These are phyloP conservation scores for Semnornis frantzii DNA, from an alignment of 2,113 vertebrate species.

Conservation along the genomic window DNA sequence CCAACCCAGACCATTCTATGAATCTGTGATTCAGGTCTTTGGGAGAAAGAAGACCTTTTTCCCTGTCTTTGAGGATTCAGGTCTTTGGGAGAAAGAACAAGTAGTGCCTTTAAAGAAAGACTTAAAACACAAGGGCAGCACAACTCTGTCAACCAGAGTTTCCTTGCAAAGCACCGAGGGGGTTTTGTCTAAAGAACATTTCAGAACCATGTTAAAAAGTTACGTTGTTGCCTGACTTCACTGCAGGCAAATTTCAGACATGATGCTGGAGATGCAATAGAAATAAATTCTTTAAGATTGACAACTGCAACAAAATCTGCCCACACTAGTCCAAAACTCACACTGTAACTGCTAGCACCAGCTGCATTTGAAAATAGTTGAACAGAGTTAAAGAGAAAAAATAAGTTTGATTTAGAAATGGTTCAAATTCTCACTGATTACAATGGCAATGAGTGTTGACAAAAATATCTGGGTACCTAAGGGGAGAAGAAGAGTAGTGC, in stretches of 20 bases:
- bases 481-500: background rate
- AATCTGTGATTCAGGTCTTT: background rate
- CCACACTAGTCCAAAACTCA: background rate
- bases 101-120: background rate
- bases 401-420: background rate
- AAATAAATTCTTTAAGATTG: background rate
- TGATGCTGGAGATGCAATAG: background rate
- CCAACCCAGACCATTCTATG: too few species aligned
- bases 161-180: background rate
- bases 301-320: background rate
- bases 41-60: background rate
- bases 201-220: background rate
- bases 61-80: too few species aligned
- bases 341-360: background rate
- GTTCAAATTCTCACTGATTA: background rate
- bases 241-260: background rate
- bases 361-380: background rate
- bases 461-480: background rate
- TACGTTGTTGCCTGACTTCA: background rate
- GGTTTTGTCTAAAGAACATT: background rate
- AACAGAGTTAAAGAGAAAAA: background rate
- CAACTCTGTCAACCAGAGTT: background rate
- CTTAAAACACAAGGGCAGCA: background rate
- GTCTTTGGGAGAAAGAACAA: background rate
- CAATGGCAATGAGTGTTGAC: background rate